Base-by-base conservation (phyloP, 1,140 invertebrate species). In the Neodiprion pinetum region DNA sequence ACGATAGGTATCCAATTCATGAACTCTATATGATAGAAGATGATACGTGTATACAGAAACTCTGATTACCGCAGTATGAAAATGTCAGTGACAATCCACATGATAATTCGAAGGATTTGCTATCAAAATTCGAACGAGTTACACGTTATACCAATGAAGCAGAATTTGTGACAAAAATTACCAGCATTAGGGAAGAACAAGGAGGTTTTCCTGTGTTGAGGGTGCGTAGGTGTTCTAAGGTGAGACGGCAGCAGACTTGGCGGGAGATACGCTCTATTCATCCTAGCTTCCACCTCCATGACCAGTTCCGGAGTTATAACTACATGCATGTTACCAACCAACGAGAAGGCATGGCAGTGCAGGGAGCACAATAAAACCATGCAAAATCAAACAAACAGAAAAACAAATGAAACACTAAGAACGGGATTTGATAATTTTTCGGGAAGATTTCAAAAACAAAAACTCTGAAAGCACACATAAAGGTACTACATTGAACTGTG, bases 281-380 rank as follows among this genome's bases (percentile, higher is more conserved):
- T 96, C 83, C 95, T 92, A 84, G 93, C 94, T 90, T 96, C 95
- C 75, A 96, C 95, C 85, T 96, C 95, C 90, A 94, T 93, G 79
- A 96, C 93, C 85, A 96, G 89, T 86, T 96, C 95, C 77, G 94
- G 94, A 86, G 94, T 95, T 89, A 96, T 95, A 83, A 95, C 95
- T 96, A 88, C 88, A 88, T 88, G 87, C 88, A 88, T 85, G 81
- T 84, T 84, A 85, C 81, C 85, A 87, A 86, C 85, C 86, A 86
- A 86, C 76, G 78, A 81, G 74, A 76, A 49, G 53, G 81, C 83
- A 80, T 82, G 79, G 85, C 77, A 85, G 86, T 87, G 86, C 86
- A 87, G 86, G 83, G 80, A 83, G 80, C 83, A 85, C 82, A 88
- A 89, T 81, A 90, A 90, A 90, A 86, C 87, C 88, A 90, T 90